Percentiles rank a stretch among this genome's conserved stretches.
phyloP scores from a whole-genome alignment of 2,797 vertebrate species.

The Champsocephalus esox region DNA sequence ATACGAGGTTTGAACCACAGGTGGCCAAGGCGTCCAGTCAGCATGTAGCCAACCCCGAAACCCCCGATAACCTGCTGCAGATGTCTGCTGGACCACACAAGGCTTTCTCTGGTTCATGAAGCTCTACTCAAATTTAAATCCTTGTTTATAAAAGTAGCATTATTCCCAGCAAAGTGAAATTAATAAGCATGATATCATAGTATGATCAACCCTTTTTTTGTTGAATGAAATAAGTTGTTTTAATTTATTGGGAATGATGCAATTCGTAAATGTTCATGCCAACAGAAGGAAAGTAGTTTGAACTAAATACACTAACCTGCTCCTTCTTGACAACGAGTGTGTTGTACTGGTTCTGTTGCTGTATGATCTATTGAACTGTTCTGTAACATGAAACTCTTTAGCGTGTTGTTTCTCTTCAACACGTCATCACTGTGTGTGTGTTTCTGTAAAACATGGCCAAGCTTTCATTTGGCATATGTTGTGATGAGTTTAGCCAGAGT shows the following conservation, averaged over 20 bases:
- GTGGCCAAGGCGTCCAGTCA: constrained; percentile 72
- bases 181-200: constrained; percentile 79
- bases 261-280: constrained; percentile 73
- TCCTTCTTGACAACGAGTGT: constrained; percentile 86
- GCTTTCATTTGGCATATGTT: constrained; percentile 60
- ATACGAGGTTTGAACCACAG: constrained; percentile 47
- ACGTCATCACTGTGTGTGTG: constrained; percentile 81
- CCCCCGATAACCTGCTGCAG: constrained; percentile 54
- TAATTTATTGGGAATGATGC: constrained; percentile 80
- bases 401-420: constrained; percentile 80
- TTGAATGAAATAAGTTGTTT: constrained; percentile 77
- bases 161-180: constrained; percentile 65
- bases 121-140: constrained; percentile 10
- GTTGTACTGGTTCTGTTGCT: constrained; percentile 84
- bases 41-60: constrained; percentile 68
- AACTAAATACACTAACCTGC: constrained; percentile 74
- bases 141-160: constrained; percentile 51
- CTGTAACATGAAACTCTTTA: constrained; percentile 82
- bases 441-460: constrained; percentile 81
- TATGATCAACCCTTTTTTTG: constrained; percentile 77
- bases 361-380: constrained; percentile 81
- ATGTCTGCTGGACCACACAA: constrained; percentile 68
- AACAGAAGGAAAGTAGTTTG: constrained; percentile 68
- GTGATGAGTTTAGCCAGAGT: constrained; percentile 81
- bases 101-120: constrained; percentile 35